These are phyloP conservation scores for Cirrhinus molitorella DNA, from an alignment of 2,797 vertebrate genomes.

Conservation along the genomic window DNA sequence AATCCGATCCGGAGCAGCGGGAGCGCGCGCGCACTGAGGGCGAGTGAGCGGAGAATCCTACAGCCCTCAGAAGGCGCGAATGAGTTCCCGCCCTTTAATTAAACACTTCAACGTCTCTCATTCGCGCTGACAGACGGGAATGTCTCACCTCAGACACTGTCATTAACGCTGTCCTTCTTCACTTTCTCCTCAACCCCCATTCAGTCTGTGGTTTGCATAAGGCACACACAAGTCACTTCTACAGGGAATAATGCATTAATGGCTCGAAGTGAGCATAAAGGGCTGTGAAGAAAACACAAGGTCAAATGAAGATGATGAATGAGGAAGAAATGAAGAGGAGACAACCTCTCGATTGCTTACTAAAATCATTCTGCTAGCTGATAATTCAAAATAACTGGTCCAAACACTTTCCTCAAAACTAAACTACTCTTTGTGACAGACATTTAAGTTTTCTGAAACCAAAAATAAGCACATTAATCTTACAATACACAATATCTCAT, in stretches of 20 bases:
- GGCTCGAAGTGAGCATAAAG: background rate
- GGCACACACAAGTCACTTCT: too few species aligned
- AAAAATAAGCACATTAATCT: too few species aligned
- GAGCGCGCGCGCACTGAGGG: background rate
- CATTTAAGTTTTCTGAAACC: too few species aligned
- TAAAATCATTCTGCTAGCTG: too few species aligned
- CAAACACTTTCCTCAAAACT: too few species aligned
- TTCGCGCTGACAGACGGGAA: background rate
- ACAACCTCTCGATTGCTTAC: too few species aligned
- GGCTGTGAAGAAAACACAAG: background rate
- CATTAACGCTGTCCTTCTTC: background rate
- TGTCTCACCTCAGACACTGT: background rate
- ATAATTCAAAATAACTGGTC: too few species aligned
- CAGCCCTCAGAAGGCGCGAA: slow-evolving; percentile 6
- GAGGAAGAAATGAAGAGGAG: background rate
- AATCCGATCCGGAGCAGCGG: background rate
- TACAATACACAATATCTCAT: too few species aligned
- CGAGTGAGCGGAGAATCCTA: too few species aligned
- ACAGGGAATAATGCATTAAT: background rate
- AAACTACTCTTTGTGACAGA: too few species aligned
- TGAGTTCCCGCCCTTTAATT: slow-evolving; percentile 15
- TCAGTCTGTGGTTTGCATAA: too few species aligned
- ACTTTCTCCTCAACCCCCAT: background rate
- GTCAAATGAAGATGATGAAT: background rate
- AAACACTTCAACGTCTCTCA: too few species aligned